Conservation (phyloP, 1,140 invertebrate species). For the Bombyx mori region ASM3026992v2 NC_085125.1:2841501-2842000, state of each 20-base stretch:
- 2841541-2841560: slow-evolving; percentile 76
- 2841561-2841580: slow-evolving; percentile 84
- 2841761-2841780: no score
- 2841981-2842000: slow-evolving; percentile 84
- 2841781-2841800: no score
- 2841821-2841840: background rate
- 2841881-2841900: slow-evolving; percentile 82
- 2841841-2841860: slow-evolving; percentile 77
- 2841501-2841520: slow-evolving; percentile 78
- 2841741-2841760: no score
- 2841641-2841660: no score
- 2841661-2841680: no score
- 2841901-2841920: slow-evolving; percentile 84
- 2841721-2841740: no score
- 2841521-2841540: slow-evolving; percentile 77
- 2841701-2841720: no score
- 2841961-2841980: slow-evolving; percentile 79
- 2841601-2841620: background rate
- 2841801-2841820: slow-evolving; percentile 30
- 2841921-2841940: slow-evolving; percentile 81
- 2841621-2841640: background rate
- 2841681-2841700: no score
- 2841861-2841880: slow-evolving; percentile 80
- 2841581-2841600: slow-evolving; percentile 80
- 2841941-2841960: slow-evolving; percentile 92